Base-by-base conservation (phyloP, 2,888 invertebrate species). In the Drosophila macrospina region DNA sequence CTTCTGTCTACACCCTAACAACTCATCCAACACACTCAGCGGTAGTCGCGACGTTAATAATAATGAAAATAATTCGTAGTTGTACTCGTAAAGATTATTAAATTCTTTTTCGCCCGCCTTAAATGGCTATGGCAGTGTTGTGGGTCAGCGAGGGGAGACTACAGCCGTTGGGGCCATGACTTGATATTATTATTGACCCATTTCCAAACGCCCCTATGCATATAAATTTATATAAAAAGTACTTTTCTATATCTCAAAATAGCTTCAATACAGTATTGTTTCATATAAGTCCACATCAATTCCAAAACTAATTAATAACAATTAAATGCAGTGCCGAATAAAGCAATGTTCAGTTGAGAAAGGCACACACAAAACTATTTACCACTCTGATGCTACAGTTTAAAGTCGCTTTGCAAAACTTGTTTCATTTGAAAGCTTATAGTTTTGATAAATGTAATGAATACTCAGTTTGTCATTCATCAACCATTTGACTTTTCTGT, bases 21-120 rank as follows among this genome's bases (percentile, higher is more conserved):
- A 48, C 47, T 30, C 45, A 56, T 24, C 45, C 39, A 13, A 54
- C 57, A 64, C 45, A 42, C 34, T 39, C 42, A 45, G 30, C 61
- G 57, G 52, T 67, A 66, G 69, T 42, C 67, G 63, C 57, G 50
- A 63, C 56, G 52, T 42, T 64, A 67, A 66, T 74, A 83, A 84
- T 83, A 81, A 83, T 81, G 79, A 78, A 86, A 78, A 83, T 86
- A 84, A 86, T 86, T 83, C 73, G 69, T 84, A 81, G 82, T 84
- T 86, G 70, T 59, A 61, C 63, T 74, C 72, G 65, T 73, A 75
- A 86, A 86, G 67, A 84, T 81, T 84, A 84, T 83, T 81, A 78
- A 75, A 81, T 81, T 73, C 72, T 67, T 69, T 71, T 42, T 57
- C 65, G 64, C 50, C 68, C 34, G 77, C 57, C 67, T 69, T 45